Conservation (phyloP, 30 jellyfish, hydroid and myxozoan genomes). For the Clytia hemisphaerica region DNA sequence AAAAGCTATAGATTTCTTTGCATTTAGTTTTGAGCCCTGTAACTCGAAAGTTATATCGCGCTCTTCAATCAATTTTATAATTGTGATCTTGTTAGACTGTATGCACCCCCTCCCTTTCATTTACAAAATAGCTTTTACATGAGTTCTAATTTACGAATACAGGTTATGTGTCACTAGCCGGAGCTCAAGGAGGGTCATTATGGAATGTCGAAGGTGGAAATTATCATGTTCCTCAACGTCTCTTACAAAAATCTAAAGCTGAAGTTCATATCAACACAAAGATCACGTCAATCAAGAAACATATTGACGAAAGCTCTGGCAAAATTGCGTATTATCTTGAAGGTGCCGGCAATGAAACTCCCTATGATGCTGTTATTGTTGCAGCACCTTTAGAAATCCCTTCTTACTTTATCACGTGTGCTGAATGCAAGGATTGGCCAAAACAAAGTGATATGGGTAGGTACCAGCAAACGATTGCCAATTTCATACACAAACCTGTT, state of each 20-base stretch:
- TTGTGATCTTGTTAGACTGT: neutral
- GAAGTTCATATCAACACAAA: conserved; percentile 31
- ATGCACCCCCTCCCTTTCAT: neutral
- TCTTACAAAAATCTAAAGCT: conserved; percentile 32
- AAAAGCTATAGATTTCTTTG: too few relatives aligned
- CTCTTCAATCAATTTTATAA: too few relatives aligned
- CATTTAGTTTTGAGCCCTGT: too few relatives aligned
- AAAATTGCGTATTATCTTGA: conserved; percentile 27
- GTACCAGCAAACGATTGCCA: conserved; percentile 65
- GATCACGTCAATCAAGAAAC: conserved; percentile 28
- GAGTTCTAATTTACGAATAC: neutral
- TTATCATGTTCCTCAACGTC: conserved; percentile 44
- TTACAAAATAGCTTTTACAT: neutral
- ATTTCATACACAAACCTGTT: conserved; percentile 48
- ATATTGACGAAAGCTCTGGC: neutral
- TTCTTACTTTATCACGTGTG: conserved; percentile 35
- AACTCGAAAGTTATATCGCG: too few relatives aligned
- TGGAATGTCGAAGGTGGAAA: conserved; percentile 79
- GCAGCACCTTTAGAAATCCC: conserved; percentile 83
- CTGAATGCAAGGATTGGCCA: conserved; percentile 69
- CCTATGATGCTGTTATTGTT: conserved; percentile 70
- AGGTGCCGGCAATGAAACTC: neutral
- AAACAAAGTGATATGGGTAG: conserved; percentile 19
- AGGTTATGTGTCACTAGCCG: conserved; percentile 92
- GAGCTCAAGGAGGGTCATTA: conserved; percentile 73